Conservation (phyloP, 92 coral and sea anemone species). For the Pocillopora meandrina region DNA sequence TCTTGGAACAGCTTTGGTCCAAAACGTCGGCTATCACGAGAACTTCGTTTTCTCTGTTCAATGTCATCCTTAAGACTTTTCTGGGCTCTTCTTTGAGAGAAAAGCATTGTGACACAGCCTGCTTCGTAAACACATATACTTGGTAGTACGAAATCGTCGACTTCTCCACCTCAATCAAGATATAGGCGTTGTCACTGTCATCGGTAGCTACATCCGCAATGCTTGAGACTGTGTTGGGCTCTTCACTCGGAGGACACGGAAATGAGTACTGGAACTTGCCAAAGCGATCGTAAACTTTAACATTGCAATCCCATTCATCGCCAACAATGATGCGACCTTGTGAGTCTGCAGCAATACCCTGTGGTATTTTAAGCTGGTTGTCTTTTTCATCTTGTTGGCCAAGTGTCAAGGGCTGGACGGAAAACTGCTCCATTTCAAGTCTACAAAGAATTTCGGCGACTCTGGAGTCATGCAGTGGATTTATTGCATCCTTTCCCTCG, state of each 20-base stretch:
- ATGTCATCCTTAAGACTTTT: neutral
- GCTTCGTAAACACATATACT: neutral
- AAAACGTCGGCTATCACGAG: neutral
- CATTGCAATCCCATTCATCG: neutral
- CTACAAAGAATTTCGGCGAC: neutral
- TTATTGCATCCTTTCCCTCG: neutral
- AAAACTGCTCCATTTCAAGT: neutral
- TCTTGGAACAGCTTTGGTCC: neutral
- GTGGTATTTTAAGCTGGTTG: neutral
- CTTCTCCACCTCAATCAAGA: neutral
- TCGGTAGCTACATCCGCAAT: conserved; percentile 10
- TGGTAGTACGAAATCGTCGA: neutral
- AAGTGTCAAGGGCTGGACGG: neutral
- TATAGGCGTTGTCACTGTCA: neutral
- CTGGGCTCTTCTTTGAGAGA: neutral
- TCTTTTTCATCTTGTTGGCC: neutral
- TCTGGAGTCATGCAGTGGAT: neutral
- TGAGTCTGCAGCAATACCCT: neutral
- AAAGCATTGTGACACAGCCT: neutral
- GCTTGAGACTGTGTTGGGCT: neutral
- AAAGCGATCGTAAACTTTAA: neutral
- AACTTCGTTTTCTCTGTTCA: neutral
- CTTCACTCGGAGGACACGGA: neutral
- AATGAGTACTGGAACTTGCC: neutral
- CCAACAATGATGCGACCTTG: neutral